Conservation (phyloP, 2,113 vertebrate species). For the Malurus cyaneus region DNA sequence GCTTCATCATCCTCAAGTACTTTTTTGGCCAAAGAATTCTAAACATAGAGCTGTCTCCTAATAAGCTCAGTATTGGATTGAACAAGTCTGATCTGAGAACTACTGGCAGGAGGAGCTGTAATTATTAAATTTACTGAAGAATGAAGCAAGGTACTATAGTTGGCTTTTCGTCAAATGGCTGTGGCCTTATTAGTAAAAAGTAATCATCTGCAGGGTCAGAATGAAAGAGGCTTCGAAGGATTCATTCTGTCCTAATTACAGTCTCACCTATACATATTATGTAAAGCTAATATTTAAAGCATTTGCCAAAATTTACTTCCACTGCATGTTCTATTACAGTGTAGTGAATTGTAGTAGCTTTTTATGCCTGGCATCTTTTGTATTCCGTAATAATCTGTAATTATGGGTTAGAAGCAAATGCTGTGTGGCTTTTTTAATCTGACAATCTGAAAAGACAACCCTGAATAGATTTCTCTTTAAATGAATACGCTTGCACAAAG, state of each 20-base stretch:
- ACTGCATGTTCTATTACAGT: constrained; percentile 76
- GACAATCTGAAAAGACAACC: constrained; percentile 80
- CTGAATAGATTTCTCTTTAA: constrained; percentile 77
- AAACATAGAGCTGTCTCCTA: constrained; percentile 79
- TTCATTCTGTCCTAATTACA: constrained; percentile 82
- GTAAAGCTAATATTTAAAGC: constrained; percentile 83
- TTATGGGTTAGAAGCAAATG: constrained; percentile 80
- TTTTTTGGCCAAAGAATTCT: constrained; percentile 79
- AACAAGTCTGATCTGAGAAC: constrained; percentile 80
- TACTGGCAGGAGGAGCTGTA: constrained; percentile 79
- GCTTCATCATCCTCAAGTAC: constrained; percentile 79
- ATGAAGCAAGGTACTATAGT: constrained; percentile 78
- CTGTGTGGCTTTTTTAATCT: constrained; percentile 80
- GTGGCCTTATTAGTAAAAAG: constrained; percentile 79
- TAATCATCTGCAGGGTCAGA: constrained; percentile 77
- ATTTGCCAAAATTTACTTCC: constrained; percentile 85
- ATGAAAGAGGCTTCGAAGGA: constrained; percentile 75
- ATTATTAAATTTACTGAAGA: constrained; percentile 83
- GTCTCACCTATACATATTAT: constrained; percentile 81
- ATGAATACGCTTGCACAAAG: constrained; percentile 72
- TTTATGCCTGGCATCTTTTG: constrained; percentile 79
- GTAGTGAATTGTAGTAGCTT: constrained; percentile 75
- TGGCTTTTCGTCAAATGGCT: constrained; percentile 80
- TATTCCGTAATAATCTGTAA: constrained; percentile 81
- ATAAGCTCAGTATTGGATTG: constrained; percentile 81